Base-by-base conservation (phyloP, 2,113 vertebrate genomes). In the Mustelus asterias region DNA sequence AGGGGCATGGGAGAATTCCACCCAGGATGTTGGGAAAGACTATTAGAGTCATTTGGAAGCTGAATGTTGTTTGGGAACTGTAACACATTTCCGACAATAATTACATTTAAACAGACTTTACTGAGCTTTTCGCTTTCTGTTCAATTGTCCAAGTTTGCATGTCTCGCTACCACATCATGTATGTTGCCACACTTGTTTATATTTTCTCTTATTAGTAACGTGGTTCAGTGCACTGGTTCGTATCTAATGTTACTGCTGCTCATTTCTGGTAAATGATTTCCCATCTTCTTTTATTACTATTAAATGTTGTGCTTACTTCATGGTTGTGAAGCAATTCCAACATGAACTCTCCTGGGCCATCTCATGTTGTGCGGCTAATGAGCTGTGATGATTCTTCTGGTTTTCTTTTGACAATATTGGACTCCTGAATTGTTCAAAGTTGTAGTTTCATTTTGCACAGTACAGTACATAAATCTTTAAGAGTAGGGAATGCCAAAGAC, bases 201-300 rank as follows among this genome's bases (percentile, higher is more conserved):
- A 54, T 29, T 58, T 58, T 58, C 86, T 26, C 10, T 29, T 54
- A 41, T 44, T 41, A 22, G 9, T 58, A 41, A 22, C 37, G 18
- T 83, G 37, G 80, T 83, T 83, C 41, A 18, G 37, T 8, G 16
- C 37, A 83, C 80, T 83, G 80, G 80, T 41, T 83, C 37, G 37
- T 22, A 83, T 44, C 37, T 83, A 22, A 83, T 83, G 80, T 83
- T 41, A 83, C 37, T 14, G 37, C 37, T 41, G 37, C 80, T 41
- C 80, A 83, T 83, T 41, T 90, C 58, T 60, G 29, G 10, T 54
- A 90, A 16, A 60, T 63, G 11, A 63, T 60, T 90, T 60, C 48
- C 29, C 88, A 90, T 90, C 88, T 90, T 90, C 88, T 60, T 26
- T 90, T 60, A 90, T 90, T 26, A 54, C 88, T 90, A 33, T 29